phyloP scores from a whole-genome alignment of 1,140 invertebrate genomes.

The Drosophila azteca region DNA sequence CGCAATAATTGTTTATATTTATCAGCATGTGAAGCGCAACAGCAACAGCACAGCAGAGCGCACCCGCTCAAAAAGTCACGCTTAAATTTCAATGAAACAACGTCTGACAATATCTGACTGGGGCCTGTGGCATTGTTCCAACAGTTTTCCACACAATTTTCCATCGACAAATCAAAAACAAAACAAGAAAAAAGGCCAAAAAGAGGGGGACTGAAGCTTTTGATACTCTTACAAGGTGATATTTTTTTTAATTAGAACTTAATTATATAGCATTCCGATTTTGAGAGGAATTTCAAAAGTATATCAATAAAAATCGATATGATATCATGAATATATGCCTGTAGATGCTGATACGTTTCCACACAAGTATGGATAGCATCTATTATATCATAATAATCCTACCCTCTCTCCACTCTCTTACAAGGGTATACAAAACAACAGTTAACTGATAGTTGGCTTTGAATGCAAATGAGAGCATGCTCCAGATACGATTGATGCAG shows the following conservation, averaged over 20 bases:
- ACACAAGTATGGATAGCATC: too few species aligned
- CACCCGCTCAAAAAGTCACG: constrained; percentile 65
- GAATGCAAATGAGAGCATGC: constrained; percentile 56
- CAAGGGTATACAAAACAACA: not conserved
- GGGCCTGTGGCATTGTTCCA: constrained; percentile 29
- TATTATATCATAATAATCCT: too few species aligned
- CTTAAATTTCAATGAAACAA: constrained; percentile 66
- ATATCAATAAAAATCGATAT: too few species aligned
- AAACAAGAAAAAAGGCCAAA: constrained; percentile 16
- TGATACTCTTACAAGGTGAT: too few species aligned
- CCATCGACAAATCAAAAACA: constrained; percentile 45
- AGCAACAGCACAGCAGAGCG: constrained; percentile 17
- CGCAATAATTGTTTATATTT: constrained; percentile 76
- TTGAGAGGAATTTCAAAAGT: too few species aligned
- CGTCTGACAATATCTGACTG: constrained; percentile 20
- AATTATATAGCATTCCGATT: not conserved
- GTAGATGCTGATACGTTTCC: too few species aligned
- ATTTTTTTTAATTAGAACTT: too few species aligned
- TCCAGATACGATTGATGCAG: constrained; percentile 50
- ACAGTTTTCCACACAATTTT: constrained; percentile 64
- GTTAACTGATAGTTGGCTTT: constrained; percentile 45
- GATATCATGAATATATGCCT: too few species aligned
- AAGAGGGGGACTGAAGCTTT: not conserved
- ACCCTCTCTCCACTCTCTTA: not conserved
- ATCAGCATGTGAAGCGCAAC: constrained; percentile 53